A percentile compares a stretch with the other conserved stretches of the same genome.
These are phyloP conservation scores for Poeciliopsis prolifica DNA, from an alignment of 2,113 vertebrate genomes.

Conservation along the genomic window DNA sequence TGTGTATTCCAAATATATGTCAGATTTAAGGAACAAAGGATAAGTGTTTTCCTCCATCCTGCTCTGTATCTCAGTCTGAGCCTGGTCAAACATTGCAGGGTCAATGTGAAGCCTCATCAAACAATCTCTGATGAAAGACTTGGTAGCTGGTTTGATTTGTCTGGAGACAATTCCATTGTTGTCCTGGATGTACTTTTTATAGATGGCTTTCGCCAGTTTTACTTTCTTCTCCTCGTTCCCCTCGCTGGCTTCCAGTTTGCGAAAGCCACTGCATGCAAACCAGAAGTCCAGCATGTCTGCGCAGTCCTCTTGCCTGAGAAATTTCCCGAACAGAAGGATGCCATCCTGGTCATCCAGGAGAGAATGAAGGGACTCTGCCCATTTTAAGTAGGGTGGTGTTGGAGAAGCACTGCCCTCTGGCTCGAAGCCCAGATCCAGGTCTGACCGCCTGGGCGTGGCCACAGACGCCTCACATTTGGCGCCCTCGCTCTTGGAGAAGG, in stretches of 20 bases:
- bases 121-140: constrained; percentile 96
- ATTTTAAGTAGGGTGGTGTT: constrained; percentile 95
- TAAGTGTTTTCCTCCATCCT: constrained; percentile 97
- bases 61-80: constrained; percentile 94
- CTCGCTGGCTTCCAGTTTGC: constrained; percentile 86
- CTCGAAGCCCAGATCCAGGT: constrained; percentile 96
- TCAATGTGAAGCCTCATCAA: constrained; percentile 91
- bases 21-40: constrained; percentile 95
- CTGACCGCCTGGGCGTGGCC: constrained; percentile 90
- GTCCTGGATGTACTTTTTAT: constrained; percentile 95
- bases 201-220: constrained; percentile 94
- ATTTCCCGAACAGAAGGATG: constrained; percentile 92
- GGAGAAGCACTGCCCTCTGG: constrained; percentile 97
- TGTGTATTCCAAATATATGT: constrained; percentile 96
- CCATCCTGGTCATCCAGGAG: constrained; percentile 97
- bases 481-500: constrained; percentile 83
- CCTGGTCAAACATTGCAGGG: constrained; percentile 97
- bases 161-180: constrained; percentile 91
- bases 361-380: constrained; percentile 96
- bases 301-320: constrained; percentile 93
- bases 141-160: constrained; percentile 94
- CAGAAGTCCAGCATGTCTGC: constrained; percentile 97
- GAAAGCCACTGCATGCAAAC: constrained; percentile 97
- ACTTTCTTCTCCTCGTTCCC: constrained; percentile 92
- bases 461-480: constrained; percentile 88